Evolutionary conservation across 2,797 vertebrate species (phyloP).

Genomic region (Smutsia temminckii): DNA sequence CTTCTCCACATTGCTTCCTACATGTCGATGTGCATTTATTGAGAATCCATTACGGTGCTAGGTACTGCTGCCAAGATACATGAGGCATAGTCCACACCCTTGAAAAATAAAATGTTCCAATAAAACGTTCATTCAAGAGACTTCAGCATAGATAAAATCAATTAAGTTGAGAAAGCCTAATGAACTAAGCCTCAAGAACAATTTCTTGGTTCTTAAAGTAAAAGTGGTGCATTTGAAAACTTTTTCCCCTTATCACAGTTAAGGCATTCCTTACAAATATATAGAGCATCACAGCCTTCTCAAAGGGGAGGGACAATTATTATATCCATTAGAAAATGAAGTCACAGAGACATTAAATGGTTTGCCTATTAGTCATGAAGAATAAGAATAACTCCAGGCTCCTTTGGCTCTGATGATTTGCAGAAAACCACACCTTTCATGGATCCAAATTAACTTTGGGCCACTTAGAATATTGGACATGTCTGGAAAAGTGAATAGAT

Average conservation of each 20-base stretch:
- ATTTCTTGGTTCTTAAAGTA: constrained; percentile 41
- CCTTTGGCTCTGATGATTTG: constrained; percentile 43
- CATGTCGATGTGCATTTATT: constrained; percentile 22
- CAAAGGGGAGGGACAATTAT: constrained; percentile 39
- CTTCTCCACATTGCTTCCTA: constrained; percentile 29
- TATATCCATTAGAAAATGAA: constrained; percentile 47
- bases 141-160: constrained; percentile 6
- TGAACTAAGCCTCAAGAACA: constrained; percentile 34
- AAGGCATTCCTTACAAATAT: constrained; percentile 42
- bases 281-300: constrained; percentile 14
- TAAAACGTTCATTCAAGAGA: constrained; percentile 29
- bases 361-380: constrained; percentile 59
- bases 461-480: constrained; percentile 44
- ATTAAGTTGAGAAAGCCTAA: constrained; percentile 48
- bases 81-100: background rate
- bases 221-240: constrained; percentile 36
- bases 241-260: background rate
- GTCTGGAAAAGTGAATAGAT: constrained; percentile 45
- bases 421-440: constrained; percentile 62
- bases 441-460: background rate
- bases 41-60: background rate
- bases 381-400: constrained; percentile 57
- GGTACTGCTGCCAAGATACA: background rate
- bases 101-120: constrained; percentile 34
- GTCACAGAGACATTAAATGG: constrained; percentile 29